Evolutionary conservation across 2,113 vertebrate species (phyloP), one percentile per base, ranked within the genome.

Genomic region (Urocolius indicus): DNA sequence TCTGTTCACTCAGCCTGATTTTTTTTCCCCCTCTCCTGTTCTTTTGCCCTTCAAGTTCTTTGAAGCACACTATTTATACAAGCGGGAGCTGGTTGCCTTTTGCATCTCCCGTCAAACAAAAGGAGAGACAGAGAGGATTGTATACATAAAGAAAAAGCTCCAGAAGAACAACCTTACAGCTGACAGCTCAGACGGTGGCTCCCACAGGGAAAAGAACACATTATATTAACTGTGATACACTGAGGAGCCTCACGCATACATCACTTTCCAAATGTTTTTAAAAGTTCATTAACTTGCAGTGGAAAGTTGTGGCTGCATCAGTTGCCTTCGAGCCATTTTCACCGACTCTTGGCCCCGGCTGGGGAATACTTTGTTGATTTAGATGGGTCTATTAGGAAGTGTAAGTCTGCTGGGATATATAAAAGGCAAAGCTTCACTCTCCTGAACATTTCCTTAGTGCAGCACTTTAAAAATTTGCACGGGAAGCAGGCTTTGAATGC

Each of bases 281-380:
- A 65, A 97, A 97, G 96, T 96, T 97, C 96, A 96, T 96, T 97
- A 96, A 96, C 93, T 97, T 96, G 87, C 91, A 93, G 82, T 59
- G 92, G 95, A 94, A 97, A 96, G 93, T 92, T 89, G 95, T 69
- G 89, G 95, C 92, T 92, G 94, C 79, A 77, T 66, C 82, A 43
- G 89, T 69, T 86, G 90, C 93, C 95, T 89, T 77, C 9, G 3
- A 95, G 95, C 74, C 86, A 85, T 97, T 95, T 96, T 93, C 1
- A 1, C 87, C 9, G 24, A 72, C 93, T 97, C 94, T 43, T 84
- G 87, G 96, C 78, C 84, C 89, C 52, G 75, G 55, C 91, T 87
- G 75, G 92, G 95, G 95, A 97, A 94, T 94, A 93, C 92, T 96
- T 90, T 95, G 96, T 97, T 97, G 92, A 94, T 97, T 96, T 96